Evolutionary conservation across 2,113 vertebrate genomes (phyloP).

Genomic region (Halichoeres trimaculatus): DNA sequence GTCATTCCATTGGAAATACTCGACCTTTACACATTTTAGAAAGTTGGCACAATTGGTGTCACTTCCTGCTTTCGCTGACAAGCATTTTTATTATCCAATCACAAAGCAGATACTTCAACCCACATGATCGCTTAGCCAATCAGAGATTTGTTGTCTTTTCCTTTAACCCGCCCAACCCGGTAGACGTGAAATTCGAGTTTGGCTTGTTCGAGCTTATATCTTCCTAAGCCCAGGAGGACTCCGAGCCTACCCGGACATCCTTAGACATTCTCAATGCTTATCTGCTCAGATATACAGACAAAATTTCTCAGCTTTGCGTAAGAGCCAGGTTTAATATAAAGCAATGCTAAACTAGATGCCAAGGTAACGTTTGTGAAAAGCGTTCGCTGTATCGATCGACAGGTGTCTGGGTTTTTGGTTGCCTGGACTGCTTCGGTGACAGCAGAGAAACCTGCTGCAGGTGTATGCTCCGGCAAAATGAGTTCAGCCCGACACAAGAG

Average conservation of each 20-base stretch:
- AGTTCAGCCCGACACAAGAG: constrained; percentile 66
- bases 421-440: constrained; percentile 2
- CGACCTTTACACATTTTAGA: too few species aligned
- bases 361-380: neutral
- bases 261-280: too few species aligned
- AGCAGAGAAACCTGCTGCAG: constrained; percentile 19
- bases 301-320: too few species aligned
- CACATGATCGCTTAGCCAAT: constrained; percentile 45
- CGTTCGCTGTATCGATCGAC: too few species aligned
- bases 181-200: constrained; percentile 14
- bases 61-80: constrained; percentile 1
- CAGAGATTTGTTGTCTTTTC: neutral
- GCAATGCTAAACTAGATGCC: neutral
- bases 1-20: too few species aligned
- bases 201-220: neutral
- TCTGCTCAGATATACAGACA: too few species aligned
- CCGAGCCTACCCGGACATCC: too few species aligned
- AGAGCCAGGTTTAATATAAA: too few species aligned
- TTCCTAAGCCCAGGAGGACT: fast-evolving
- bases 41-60: too few species aligned
- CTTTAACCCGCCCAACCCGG: neutral
- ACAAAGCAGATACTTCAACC: neutral
- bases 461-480: neutral
- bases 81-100: constrained; percentile 33
- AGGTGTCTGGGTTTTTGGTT: neutral